Evolutionary conservation across 2,113 vertebrate genomes (phyloP).

Genomic region (Natator depressus): DNA sequence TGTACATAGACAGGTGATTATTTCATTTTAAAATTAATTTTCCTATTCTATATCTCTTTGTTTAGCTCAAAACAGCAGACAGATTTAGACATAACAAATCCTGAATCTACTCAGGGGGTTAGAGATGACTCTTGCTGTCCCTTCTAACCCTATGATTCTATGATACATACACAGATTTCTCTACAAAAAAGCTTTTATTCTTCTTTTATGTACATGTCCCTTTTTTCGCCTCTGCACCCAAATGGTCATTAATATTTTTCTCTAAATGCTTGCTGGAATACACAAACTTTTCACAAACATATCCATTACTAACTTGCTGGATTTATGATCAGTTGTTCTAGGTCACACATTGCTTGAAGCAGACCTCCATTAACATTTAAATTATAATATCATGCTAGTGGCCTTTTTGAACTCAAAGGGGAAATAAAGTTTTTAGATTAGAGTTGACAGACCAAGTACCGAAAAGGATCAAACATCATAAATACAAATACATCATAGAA

Average conservation of each 20-base stretch:
- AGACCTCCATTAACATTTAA: slow-evolving; percentile 59
- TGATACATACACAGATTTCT: not conserved
- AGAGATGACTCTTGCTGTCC: not conserved
- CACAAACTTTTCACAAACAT: slow-evolving; percentile 37
- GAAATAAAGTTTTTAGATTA: slow-evolving; percentile 49
- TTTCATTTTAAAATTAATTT: not conserved
- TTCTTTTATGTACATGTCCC: not conserved
- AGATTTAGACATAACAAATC: not conserved
- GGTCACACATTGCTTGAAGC: slow-evolving; percentile 40
- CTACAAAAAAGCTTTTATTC: not conserved
- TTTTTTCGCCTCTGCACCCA: slow-evolving; percentile 1
- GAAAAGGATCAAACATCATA: not conserved
- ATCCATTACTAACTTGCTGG: not conserved
- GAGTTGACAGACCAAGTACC: not conserved
- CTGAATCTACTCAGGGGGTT: not conserved
- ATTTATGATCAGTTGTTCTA: slow-evolving; percentile 22
- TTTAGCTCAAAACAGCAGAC: not conserved
- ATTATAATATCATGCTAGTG: slow-evolving; percentile 48
- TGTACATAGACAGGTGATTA: not conserved
- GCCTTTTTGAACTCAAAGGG: slow-evolving; percentile 33
- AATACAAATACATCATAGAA: not conserved
- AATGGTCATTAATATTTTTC: slow-evolving; percentile 8
- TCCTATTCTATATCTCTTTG: not conserved
- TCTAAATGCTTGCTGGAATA: not conserved
- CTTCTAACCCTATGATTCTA: not conserved